Evolutionary conservation across 2,113 vertebrate genomes (phyloP), one percentile per base, ranked within the genome.

Genomic region (Poicephalus gulielmi): DNA sequence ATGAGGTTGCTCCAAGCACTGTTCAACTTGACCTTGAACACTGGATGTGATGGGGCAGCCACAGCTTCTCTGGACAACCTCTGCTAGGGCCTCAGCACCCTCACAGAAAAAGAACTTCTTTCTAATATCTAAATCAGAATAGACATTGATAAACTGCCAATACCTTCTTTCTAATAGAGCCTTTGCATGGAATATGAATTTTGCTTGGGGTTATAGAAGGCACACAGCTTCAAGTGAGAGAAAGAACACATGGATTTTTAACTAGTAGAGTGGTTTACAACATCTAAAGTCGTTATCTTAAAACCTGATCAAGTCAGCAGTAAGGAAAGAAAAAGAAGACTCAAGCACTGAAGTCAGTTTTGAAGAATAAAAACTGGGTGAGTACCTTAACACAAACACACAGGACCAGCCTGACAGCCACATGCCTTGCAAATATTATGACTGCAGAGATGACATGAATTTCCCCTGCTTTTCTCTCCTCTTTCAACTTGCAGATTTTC

Each of bases 401-500:
- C 12, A 12, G 30, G 17, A 39, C 4, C 17, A 49, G 13, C 37
- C n/a, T 52, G 33, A 66, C 23, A 49, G 17, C 33, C 0, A 1
- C 2, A 3, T 0, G 31, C 18, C 12, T 49, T 44, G 35, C 60
- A 64, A 46, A 50, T 1, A 10, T 39, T 25, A 19, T 0, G 3
- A 13, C 35, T 35, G 46, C 30, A n/a, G 64, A 41, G 25, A 24
- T 3, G 44, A 57, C 39, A 39, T 2, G 52, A 27, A 74, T 33
- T 41, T 55, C 22, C 17, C 27, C 46, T n/a, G 55, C 27, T 76
- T 71, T 52, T 44, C 15, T 47, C 13, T 33, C 41, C 19, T 66
- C n/a, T 17, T 64, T 70, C 53, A 37, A 23, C 73, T 27, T 35
- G 31, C 4, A 43, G 31, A 49, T 63, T 28, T 50, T 24, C 12